phyloP scores from a whole-genome alignment of 2,113 vertebrate species.

The Jaculus jaculus region DNA sequence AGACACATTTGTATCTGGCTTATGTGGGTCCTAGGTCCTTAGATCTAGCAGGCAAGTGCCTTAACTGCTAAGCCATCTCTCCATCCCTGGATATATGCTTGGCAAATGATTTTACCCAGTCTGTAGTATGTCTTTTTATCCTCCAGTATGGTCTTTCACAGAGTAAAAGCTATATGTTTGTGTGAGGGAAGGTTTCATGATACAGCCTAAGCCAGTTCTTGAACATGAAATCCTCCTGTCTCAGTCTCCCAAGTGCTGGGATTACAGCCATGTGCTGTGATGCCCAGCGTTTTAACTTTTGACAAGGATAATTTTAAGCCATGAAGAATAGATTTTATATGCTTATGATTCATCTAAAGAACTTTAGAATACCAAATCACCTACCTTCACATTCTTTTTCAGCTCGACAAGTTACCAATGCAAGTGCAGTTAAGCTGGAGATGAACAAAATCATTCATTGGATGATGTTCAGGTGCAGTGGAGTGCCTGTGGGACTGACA shows the following conservation, averaged over 20 bases:
- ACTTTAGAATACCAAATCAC: constrained; percentile 45
- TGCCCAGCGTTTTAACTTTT: constrained; percentile 39
- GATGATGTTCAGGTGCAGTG: not conserved
- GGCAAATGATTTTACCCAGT: not conserved
- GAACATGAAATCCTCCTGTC: not conserved
- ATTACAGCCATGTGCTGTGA: not conserved
- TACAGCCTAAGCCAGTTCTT: not conserved
- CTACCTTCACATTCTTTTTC: not conserved
- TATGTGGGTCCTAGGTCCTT: no score
- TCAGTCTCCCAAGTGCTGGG: not conserved
- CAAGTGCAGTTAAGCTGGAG: not conserved
- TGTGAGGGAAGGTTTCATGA: not conserved
- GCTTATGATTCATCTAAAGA: constrained; percentile 16
- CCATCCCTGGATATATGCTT: not conserved
- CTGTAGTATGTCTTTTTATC: not conserved
- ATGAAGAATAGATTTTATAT: not conserved
- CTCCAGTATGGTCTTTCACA: not conserved
- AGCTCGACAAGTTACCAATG: not conserved
- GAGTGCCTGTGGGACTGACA: not conserved
- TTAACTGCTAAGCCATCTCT: no score
- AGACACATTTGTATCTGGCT: no score
- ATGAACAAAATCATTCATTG: not conserved
- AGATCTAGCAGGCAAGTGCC: no score
- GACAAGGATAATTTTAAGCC: constrained; percentile 43
- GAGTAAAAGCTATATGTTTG: not conserved